phyloP scores from a whole-genome alignment of 2,888 invertebrate species.

The Archaeoteleia sp. region DNA sequence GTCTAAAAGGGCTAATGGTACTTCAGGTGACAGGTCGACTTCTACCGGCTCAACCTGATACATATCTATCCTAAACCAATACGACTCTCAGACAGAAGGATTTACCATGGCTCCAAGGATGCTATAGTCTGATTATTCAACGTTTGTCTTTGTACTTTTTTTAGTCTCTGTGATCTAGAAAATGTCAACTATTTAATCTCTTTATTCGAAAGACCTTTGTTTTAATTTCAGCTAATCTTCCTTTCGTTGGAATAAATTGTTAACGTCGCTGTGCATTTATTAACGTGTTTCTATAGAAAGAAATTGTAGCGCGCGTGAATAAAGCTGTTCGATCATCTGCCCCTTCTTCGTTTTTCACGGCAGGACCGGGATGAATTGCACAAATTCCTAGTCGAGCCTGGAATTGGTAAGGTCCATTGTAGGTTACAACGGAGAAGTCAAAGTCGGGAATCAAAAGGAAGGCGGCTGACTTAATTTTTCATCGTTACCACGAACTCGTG shows the following conservation, averaged over 20 bases:
- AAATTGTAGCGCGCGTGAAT: slow-evolving; percentile 2
- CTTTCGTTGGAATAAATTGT: neutral
- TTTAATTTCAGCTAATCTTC: slow-evolving; percentile 20
- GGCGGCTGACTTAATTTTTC: slow-evolving; percentile 65
- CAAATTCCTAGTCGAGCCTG: slow-evolving; percentile 52
- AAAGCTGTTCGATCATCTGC: slow-evolving; percentile 18
- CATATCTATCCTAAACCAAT: slow-evolving; percentile 74
- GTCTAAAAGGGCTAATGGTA: slow-evolving; percentile 70
- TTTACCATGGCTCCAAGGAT: slow-evolving; percentile 17
- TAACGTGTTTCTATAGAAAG: neutral
- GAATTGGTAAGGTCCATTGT: slow-evolving; percentile 49
- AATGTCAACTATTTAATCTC: slow-evolving; percentile 13
- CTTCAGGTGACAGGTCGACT: slow-evolving; percentile 72
- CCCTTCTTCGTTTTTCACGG: slow-evolving; percentile 17
- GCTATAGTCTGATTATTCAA: slow-evolving; percentile 4
- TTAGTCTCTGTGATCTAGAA: slow-evolving; percentile 32
- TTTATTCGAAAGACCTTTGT: slow-evolving; percentile 10
- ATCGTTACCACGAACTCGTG: slow-evolving; percentile 56
- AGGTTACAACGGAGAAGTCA: slow-evolving; percentile 22
- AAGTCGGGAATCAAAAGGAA: slow-evolving; percentile 34
- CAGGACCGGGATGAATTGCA: slow-evolving; percentile 61
- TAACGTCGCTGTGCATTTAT: no score
- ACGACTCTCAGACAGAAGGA: slow-evolving; percentile 58
- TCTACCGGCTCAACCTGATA: slow-evolving; percentile 68
- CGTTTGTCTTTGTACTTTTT: neutral